Evolutionary conservation across 2,113 vertebrate species (phyloP), one percentile per base, ranked within the genome.

Genomic region (Anarrhichthys ocellatus): DNA sequence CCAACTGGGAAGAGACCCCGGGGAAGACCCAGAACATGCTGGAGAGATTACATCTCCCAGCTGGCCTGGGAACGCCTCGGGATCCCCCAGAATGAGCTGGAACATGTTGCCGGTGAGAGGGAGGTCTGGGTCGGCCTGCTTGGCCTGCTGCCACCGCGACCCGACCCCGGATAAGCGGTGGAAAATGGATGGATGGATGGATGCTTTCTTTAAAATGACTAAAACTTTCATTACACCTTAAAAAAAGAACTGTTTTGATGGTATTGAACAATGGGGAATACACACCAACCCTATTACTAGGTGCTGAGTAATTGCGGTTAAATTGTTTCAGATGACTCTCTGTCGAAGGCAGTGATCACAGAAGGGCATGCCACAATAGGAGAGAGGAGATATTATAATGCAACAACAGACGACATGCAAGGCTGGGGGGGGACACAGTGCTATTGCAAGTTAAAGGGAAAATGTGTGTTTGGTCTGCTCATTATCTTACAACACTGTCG

Each of bases 401-500:
- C 5, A 52, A 75, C 27, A 79, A 61, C 61, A 84, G 64, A 77
- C 71, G 58, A 65, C 40, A 73, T 59, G 58, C 44, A 65, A 66
- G 36, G 18, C 83, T 70, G 27, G 62, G 6, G 34, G 29, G 66
- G 74, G 76, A 42, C 65, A 72, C 40, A 56, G 17, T 22, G 24
- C 20, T 66, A 48, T 14, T 77, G 56, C 40, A 80, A 80, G 56
- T 77, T 71, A 72, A 78, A 83, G n/a, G 69, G 52, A 79, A 85
- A 82, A 48, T 22, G 66, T 63, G 40, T 63, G 44, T 82, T 82
- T 81, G 76, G 81, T 85, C 73, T 67, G n/a, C 64, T 88, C 50
- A 85, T 87, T 85, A 87, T 83, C 78, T 81, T 76, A 74, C 38
- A 78, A 83, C 59, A 84, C 76, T 69, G 40, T 48, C 46, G 1